phyloP scores from a whole-genome alignment of 2,113 vertebrate species.

The Myotis yumanensis region DNA sequence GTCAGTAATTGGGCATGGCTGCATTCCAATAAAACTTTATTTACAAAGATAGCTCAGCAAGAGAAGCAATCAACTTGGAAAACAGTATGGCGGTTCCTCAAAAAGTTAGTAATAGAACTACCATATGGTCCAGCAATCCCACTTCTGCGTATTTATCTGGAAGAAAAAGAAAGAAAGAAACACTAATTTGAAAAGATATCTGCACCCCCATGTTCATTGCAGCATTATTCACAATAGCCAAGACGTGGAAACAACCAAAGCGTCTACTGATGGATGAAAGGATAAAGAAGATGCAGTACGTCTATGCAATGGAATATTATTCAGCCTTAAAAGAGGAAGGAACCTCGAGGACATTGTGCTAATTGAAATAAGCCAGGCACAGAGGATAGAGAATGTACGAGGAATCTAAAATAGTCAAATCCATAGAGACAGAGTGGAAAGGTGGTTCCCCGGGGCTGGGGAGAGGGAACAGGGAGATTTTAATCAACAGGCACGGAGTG shows the following conservation, averaged over 20 bases:
- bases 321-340: not conserved
- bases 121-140: not conserved
- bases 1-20: too few species aligned
- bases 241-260: too few species aligned
- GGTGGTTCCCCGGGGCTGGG: not conserved
- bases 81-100: not conserved
- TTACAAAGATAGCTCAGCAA: not conserved
- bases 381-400: not conserved
- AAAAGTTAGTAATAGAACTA: not conserved
- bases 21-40: conserved; percentile 28
- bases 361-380: not conserved
- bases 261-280: not conserved
- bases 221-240: not conserved
- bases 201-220: not conserved
- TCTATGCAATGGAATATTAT: not conserved
- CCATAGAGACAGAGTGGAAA: not conserved
- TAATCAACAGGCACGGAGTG: not conserved
- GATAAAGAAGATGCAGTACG: not conserved
- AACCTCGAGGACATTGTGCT: too few species aligned
- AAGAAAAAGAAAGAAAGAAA: not conserved
- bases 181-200: not conserved
- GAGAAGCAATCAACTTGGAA: not conserved
- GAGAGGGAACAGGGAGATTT: accelerated
- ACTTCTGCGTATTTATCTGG: not conserved
- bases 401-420: not conserved